Conservation (phyloP, 2,797 vertebrate species). For the Arctocebus calabarensis region DNA sequence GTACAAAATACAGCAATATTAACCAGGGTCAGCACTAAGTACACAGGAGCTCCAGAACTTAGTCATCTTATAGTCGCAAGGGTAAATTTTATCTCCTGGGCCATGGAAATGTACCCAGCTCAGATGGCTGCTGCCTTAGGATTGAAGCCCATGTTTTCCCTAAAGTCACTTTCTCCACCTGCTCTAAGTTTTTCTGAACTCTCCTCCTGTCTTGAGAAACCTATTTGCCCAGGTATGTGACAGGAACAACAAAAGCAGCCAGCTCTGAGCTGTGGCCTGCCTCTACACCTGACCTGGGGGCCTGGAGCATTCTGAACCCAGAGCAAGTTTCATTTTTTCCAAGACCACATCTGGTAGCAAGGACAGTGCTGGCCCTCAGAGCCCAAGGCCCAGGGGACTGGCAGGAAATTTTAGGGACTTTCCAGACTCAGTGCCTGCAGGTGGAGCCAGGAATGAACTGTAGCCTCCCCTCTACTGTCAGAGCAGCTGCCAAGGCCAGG, state of each 20-base stretch:
- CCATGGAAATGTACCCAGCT: background rate
- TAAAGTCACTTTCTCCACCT: background rate
- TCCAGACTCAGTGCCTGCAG: background rate
- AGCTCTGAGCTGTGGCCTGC: background rate
- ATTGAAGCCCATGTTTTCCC: background rate
- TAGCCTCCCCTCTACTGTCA: background rate
- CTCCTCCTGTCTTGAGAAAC: slow-evolving; percentile 43
- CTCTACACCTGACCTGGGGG: background rate
- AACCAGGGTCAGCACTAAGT: background rate
- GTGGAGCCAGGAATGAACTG: background rate
- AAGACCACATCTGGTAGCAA: background rate
- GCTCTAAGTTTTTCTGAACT: background rate
- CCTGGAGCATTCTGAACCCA: background rate
- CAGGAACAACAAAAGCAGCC: background rate
- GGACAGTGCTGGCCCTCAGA: background rate
- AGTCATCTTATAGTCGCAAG: background rate
- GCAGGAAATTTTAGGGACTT: background rate
- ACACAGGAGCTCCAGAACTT: background rate
- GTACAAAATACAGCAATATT: background rate
- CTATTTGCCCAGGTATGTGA: slow-evolving; percentile 14
- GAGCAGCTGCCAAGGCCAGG: background rate
- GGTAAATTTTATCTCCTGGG: too few relatives aligned
- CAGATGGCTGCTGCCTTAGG: background rate
- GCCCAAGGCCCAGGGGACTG: too few relatives aligned
- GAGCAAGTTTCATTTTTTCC: background rate